Base-by-base conservation (phyloP, 2,888 invertebrate species). In the Meteorus cinctellus region DNA sequence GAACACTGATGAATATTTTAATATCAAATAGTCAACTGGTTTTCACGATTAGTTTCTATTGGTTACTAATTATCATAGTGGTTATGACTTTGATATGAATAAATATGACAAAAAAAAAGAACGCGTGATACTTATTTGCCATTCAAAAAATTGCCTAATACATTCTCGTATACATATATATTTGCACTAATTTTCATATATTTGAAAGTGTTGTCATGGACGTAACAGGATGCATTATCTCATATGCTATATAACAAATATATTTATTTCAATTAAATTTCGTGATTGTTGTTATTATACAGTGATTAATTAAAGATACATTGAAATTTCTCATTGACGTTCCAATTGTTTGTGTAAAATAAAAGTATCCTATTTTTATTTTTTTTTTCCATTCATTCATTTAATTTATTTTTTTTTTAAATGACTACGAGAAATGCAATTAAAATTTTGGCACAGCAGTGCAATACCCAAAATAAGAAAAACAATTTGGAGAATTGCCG, bases 171-270 rank as follows among this genome's bases (percentile, higher is more conserved):
- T 10, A 24, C 5, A 59, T 59, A 59, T n/a, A 19, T 24, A 24
- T 59, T 59, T 5, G 19, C 19, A 27, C 59, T 6, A 27, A 34
- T 16, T 14, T 14, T 29, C 1, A 31, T 31, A 59, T 36, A 70
- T 45, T 62, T 14, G 62, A 71, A 71, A 71, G 62, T 71, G 34
- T 12, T 29, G 59, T 71, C 60, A 27, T 12, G 34, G 34, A 59
- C 70, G 70, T 48, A 70, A 70, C 70, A 70, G 70, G 59, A 70
- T 70, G 34, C n/a, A 59, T 70, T 59, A 70, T 69, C 69, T 69
- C 69, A 69, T 69, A 51, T n/a, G 27, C 31, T 24, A 24, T 51
- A 51, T 31, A n/a, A 8, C 16, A n/a, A 55, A 34, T 34, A 41
- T 41, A 12, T 34, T 34, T 41, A 41, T 41, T 41, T 41, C 41